phyloP scores from a whole-genome alignment of 2,888 invertebrate species.

The Onchidella celtica region DNA sequence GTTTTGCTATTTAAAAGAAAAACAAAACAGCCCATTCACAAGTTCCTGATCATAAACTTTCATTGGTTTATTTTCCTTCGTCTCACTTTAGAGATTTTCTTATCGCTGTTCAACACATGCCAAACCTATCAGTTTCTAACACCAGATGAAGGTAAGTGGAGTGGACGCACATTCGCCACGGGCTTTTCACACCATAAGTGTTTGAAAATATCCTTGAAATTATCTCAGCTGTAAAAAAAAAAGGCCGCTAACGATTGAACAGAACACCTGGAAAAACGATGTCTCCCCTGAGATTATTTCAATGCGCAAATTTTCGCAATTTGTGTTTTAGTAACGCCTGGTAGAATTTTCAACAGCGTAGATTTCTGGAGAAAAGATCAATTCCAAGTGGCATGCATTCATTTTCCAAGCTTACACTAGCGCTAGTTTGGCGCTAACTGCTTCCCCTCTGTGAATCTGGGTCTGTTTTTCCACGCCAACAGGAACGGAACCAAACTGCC shows the following conservation, averaged over 20 bases:
- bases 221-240: not conserved
- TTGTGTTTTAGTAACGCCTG: constrained; percentile 44
- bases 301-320: constrained; percentile 41
- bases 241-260: not conserved
- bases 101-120: not conserved
- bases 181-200: constrained; percentile 9
- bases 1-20: too few species aligned
- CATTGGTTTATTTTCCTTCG: too few species aligned
- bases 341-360: constrained; percentile 7
- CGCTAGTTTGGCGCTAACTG: not conserved
- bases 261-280: constrained; percentile 5
- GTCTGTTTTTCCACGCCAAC: constrained; percentile 11
- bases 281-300: constrained; percentile 7
- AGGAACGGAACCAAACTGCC: constrained; percentile 21
- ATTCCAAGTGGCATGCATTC: not conserved
- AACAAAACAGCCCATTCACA: too few species aligned
- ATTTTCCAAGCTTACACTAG: constrained; percentile 16
- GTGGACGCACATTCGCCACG: not conserved
- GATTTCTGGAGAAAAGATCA: constrained; percentile 7
- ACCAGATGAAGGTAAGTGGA: not conserved
- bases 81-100: too few species aligned
- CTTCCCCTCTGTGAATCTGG: constrained; percentile 6
- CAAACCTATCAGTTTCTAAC: not conserved
- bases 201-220: constrained; percentile 1
- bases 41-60: too few species aligned